These are phyloP conservation scores for Tachina lurida DNA, from an alignment of 2,888 invertebrate species.

Conservation along the genomic window DNA sequence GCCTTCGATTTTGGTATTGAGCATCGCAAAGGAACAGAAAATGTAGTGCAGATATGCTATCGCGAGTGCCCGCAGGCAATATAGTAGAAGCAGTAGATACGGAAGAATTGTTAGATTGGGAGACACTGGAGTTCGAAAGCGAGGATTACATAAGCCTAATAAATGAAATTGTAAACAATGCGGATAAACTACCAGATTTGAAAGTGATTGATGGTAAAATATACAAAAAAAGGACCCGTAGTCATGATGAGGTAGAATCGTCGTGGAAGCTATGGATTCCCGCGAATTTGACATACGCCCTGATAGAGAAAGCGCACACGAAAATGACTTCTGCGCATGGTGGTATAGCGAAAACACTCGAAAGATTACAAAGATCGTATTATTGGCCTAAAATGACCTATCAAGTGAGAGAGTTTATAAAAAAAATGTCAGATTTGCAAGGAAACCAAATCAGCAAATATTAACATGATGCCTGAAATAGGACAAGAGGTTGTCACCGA, in stretches of 20 bases:
- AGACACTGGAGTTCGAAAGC: background rate
- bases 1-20: background rate
- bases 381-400: slow-evolving; percentile 3
- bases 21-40: background rate
- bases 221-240: background rate
- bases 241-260: background rate
- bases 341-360: background rate
- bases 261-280: slow-evolving; percentile 15
- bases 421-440: too few relatives aligned
- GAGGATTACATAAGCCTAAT: background rate
- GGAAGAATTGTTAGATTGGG: background rate
- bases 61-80: too few relatives aligned
- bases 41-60: background rate
- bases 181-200: background rate
- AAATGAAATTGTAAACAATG: background rate
- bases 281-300: background rate
- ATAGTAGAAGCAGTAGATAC: background rate
- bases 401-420: background rate
- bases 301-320: background rate
- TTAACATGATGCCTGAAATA: too few relatives aligned
- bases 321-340: background rate
- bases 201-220: background rate
- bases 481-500: slow-evolving; percentile 2
- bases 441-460: too few relatives aligned
- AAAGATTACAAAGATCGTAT: background rate